Evolutionary conservation across 92 coral and sea anemone genomes (phyloP).

Genomic region (Palythoa grandiflora): DNA sequence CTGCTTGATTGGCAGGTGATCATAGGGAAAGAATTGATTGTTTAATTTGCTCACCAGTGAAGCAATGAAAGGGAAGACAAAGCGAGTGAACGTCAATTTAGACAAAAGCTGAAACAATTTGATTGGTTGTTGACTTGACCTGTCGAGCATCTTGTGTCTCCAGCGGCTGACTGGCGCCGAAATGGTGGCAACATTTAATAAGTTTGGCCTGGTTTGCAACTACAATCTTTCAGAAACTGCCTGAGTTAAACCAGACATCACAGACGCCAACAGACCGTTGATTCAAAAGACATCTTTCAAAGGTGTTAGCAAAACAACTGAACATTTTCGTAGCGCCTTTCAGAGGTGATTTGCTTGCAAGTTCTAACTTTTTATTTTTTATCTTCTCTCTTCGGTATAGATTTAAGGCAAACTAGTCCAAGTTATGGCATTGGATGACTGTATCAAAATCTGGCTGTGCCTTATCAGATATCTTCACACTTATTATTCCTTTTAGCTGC

Average conservation of each 20-base stretch:
- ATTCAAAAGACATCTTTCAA: constrained; percentile 52
- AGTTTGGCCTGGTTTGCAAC: constrained; percentile 88
- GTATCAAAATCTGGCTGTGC: constrained; percentile 43
- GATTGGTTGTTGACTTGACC: constrained; percentile 86
- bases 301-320: constrained; percentile 76
- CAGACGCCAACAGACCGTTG: constrained; percentile 68
- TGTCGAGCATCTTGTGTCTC: constrained; percentile 76
- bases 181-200: constrained; percentile 83
- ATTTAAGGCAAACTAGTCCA: constrained; percentile 24
- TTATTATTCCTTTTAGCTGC: constrained; percentile 82
- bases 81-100: constrained; percentile 76
- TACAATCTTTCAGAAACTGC: constrained; percentile 89
- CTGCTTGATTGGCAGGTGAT: constrained; percentile 84
- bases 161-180: constrained; percentile 93
- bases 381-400: constrained; percentile 15
- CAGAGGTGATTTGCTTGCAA: constrained; percentile 39
- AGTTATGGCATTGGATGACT: constrained; percentile 18
- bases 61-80: constrained; percentile 80
- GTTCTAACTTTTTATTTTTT: constrained; percentile 5
- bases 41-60: constrained; percentile 93
- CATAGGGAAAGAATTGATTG: constrained; percentile 84
- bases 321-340: constrained; percentile 56
- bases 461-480: constrained; percentile 83
- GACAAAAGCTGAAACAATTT: constrained; percentile 55
- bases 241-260: constrained; percentile 93